A percentile compares a stretch with the other conserved stretches of the same genome.
phyloP scores from a whole-genome alignment of 2,113 vertebrate genomes.

The Hemicordylus capensis region DNA sequence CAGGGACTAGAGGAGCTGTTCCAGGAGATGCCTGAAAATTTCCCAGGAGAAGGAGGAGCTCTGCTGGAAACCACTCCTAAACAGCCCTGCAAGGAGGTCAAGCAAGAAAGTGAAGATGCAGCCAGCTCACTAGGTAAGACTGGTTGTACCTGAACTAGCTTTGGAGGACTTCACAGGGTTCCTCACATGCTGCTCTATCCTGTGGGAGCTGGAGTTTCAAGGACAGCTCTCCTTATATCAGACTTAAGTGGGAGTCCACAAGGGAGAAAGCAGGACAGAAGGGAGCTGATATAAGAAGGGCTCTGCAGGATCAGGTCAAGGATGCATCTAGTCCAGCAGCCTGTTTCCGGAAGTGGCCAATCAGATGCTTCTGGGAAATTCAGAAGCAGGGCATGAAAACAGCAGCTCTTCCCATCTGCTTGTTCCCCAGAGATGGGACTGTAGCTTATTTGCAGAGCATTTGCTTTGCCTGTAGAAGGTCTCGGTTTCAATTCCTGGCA shows the following conservation, averaged over 20 bases:
- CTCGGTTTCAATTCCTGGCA: too few species aligned
- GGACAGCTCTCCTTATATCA: neutral
- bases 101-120: neutral
- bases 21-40: neutral
- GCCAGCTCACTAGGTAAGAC: neutral
- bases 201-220: neutral
- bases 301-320: too few species aligned
- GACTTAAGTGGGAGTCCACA: neutral
- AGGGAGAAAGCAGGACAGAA: neutral
- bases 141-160: too few species aligned
- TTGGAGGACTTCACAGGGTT: neutral
- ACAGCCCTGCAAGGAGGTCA: neutral
- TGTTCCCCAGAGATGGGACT: too few species aligned
- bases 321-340: too few species aligned
- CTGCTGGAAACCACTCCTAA: neutral
- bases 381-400: too few species aligned
- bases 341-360: too few species aligned
- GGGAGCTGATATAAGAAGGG: neutral
- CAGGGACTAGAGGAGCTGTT: neutral
- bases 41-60: neutral
- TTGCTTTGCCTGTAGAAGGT: too few species aligned
- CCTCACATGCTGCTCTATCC: neutral
- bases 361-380: too few species aligned
- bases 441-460: too few species aligned
- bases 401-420: too few species aligned